Evolutionary conservation across 2,888 invertebrate species (phyloP), one percentile per base, ranked within the genome.

Genomic region (Iselma pallidipennis): DNA sequence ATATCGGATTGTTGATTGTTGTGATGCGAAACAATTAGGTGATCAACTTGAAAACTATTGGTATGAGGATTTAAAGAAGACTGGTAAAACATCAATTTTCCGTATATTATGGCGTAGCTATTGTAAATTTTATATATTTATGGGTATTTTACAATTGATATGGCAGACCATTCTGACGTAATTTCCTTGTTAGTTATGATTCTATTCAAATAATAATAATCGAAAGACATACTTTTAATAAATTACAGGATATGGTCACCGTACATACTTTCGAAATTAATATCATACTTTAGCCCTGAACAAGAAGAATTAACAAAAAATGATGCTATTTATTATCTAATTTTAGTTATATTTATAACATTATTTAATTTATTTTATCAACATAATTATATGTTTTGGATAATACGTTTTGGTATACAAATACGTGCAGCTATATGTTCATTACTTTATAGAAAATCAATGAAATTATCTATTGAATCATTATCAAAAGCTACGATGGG

Each of bases 371-470:
- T 45, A 19, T 45, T 9, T 9, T 45, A 2, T 9, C 2, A n/a
- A 45, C 14, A n/a, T 4, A 45, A 19, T n/a, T 45, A 45, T 9
- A 1, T 1, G 14, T 45, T 45, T 14, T 45, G 16, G 14, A 19
- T 19, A 9, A 16, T 45, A 45, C 48, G 21, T n/a, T 87, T 91
- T 80, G 94, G 94, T 53, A 90, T 94, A 89, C 88, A 91, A 80
- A 86, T 93, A 76, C 83, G 94, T 12, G 87, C 94, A 0, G 91
- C 92, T 0, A 89, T 91, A 74, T 92, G 93, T 73, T 89, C 92
- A 0, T 83, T 95, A 23, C 87, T 95, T 62, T 94, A 93, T 77
- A 86, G 92, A 76, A 95, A 95, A 61, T 69, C 74, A 2, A 59
- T 77, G 29, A 75, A 72, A 61, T 61, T 76, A 21, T 75, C 72